These are phyloP conservation scores for Mustelus asterias DNA, from an alignment of 2,113 vertebrate genomes.

Conservation along the genomic window DNA sequence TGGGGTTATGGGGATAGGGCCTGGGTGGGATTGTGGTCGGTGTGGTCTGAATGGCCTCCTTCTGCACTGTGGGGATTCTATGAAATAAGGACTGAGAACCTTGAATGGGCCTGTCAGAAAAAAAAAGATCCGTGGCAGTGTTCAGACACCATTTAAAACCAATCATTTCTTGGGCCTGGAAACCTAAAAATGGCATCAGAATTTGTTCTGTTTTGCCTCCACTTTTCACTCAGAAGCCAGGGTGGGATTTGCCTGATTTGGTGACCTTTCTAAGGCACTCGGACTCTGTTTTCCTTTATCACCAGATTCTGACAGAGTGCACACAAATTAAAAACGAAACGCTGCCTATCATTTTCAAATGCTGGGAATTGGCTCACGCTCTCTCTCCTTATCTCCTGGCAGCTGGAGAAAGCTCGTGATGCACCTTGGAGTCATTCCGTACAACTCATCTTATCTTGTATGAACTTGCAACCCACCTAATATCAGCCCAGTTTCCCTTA, in stretches of 20 bases:
- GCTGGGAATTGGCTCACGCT: neutral
- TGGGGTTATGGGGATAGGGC: no score
- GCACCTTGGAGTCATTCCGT: neutral
- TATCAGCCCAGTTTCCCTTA: neutral
- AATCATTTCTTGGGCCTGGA: neutral
- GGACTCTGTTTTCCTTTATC: neutral
- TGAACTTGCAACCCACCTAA: neutral
- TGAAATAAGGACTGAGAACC: neutral
- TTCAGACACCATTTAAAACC: neutral
- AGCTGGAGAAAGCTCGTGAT: neutral
- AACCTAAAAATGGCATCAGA: neutral
- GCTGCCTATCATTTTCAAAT: neutral
- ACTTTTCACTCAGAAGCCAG: neutral
- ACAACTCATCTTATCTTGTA: neutral
- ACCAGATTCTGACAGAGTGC: neutral
- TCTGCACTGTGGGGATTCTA: no score
- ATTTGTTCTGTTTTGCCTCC: neutral
- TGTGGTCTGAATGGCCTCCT: no score
- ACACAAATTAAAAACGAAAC: neutral
- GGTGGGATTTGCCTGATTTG: neutral
- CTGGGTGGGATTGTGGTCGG: no score
- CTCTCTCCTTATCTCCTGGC: neutral
- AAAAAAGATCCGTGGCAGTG: neutral
- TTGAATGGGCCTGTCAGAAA: no score
- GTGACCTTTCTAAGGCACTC: neutral